Percentiles rank a stretch among this genome's conserved stretches.
Evolutionary conservation across 2,113 vertebrate species (phyloP).

Genomic region (Synodontis membranacea): DNA sequence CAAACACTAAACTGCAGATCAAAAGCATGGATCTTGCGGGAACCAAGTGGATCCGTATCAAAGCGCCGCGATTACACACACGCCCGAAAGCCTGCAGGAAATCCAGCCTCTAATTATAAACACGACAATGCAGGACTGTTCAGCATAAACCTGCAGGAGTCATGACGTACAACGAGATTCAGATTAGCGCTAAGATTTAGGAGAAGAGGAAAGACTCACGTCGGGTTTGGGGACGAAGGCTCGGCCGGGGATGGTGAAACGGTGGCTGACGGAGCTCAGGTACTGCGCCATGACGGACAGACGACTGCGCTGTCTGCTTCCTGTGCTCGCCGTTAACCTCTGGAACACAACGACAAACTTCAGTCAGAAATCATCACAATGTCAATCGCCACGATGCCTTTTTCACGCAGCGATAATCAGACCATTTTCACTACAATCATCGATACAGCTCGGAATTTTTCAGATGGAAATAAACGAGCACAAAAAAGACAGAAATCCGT

Average conservation of each 20-base stretch:
- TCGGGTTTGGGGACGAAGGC: conserved; percentile 93
- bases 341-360: conserved; percentile 57
- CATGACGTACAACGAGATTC: conserved; percentile 63
- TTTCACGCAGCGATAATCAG: too few relatives aligned
- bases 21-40: neutral
- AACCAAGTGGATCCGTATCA: conserved; percentile 32
- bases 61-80: conserved; percentile 46
- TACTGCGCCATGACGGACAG: conserved; percentile 93
- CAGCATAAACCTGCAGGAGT: conserved; percentile 68
- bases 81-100: conserved; percentile 32
- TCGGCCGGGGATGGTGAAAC: conserved; percentile 87
- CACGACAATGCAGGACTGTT: conserved; percentile 31
- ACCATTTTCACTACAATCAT: too few relatives aligned
- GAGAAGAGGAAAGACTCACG: conserved; percentile 69
- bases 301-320: conserved; percentile 84
- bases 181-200: neutral
- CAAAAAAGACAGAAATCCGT: too few relatives aligned
- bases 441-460: too few relatives aligned
- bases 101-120: conserved; percentile 31
- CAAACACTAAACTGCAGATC: neutral
- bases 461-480: too few relatives aligned
- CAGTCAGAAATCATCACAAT: too few relatives aligned
- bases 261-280: conserved; percentile 80
- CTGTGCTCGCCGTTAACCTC: conserved; percentile 84
- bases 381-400: too few relatives aligned